phyloP scores from a whole-genome alignment of 2,113 vertebrate species.

The Vimba vimba region DNA sequence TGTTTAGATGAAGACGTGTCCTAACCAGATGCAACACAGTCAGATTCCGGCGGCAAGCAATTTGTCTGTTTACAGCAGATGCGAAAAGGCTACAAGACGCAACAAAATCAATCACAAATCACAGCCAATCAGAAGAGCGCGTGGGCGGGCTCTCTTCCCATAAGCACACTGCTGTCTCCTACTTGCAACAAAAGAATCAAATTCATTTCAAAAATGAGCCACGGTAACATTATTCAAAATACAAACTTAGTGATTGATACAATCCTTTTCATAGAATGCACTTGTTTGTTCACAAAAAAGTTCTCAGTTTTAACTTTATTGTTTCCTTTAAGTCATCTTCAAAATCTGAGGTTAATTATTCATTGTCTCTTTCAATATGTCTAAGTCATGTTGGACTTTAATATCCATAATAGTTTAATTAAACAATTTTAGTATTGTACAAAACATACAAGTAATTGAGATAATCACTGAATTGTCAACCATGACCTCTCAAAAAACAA shows the following conservation, averaged over 20 bases:
- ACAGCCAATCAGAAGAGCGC: not conserved
- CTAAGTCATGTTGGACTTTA: too few species aligned
- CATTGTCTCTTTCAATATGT: not conserved
- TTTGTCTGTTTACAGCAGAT: not conserved
- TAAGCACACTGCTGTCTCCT: not conserved
- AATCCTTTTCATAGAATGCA: not conserved
- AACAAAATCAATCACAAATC: not conserved
- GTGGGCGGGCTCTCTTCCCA: not conserved
- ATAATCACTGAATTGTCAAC: not conserved
- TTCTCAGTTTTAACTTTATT: not conserved
- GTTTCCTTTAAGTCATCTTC: not conserved
- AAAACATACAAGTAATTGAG: not conserved
- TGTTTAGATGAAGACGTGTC: not conserved
- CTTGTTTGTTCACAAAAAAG: not conserved
- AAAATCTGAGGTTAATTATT: not conserved
- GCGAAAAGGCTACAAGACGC: not conserved
- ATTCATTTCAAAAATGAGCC: not conserved
- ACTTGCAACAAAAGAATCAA: not conserved
- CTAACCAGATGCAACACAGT: not conserved
- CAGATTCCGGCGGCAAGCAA: not conserved
- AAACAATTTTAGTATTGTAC: too few species aligned
- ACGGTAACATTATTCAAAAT: not conserved
- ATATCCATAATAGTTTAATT: too few species aligned
- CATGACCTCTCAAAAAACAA: not conserved
- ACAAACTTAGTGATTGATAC: not conserved